Evolutionary conservation across 2,797 vertebrate genomes (phyloP), one percentile per base, ranked within the genome.

Genomic region (Sparus aurata): DNA sequence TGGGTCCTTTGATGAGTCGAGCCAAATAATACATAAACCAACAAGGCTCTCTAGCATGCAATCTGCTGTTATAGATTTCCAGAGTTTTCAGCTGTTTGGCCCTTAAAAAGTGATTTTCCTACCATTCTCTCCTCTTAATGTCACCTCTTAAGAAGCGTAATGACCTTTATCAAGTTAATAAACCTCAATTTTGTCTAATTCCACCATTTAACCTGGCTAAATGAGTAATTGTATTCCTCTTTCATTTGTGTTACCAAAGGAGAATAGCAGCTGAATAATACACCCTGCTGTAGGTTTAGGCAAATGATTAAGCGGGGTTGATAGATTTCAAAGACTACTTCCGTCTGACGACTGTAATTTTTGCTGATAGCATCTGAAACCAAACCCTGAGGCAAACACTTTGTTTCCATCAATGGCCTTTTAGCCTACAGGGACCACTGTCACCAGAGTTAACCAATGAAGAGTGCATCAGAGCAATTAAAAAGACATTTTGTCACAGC

Each of bases 261-360:
- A 84, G 70, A 79, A 82, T 88, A 69, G 63, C 43, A 73, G 71
- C 52, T 7, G 8, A 55, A 74, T 75, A 49, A 81, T 67, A 64
- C 60, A 72, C 72, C 67, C 71, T 66, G 49, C 79, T 84, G 67
- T 63, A 74, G 38, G 46, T 73, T 75, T 82, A 60, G 77, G 55
- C 61, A 47, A 81, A 86, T 77, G 71, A 87, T 85, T 81, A 68
- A 86, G 74, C 68, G 63, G 71, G 63, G 66, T 74, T 81, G 79
- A 84, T 89, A 79, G 76, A 87, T 87, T 87, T 90, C 57, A 87
- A 85, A 90, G 80, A 77, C 49, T 63, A 61, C 88, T 85, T 54
- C 71, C 1, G 0, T 75, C 64, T 77, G 61, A 60, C 27, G 54
- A 55, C 64, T 73, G 18, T 80, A 84, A 82, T 85, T 71, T 80